Evolutionary conservation across 2,888 invertebrate genomes (phyloP).

Genomic region (Lasioglossum malachurum): DNA sequence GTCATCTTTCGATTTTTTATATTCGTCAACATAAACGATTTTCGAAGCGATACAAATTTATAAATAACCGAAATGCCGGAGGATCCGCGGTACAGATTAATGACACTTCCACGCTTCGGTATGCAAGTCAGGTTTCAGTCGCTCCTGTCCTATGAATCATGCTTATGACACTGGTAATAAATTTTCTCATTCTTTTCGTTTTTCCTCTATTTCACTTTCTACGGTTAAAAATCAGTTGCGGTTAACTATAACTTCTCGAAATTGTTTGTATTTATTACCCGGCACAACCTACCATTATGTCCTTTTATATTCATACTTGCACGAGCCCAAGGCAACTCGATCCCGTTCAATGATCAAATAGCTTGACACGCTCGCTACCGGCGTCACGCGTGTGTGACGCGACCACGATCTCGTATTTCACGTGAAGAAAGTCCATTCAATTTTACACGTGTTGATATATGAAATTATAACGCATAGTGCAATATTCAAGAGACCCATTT

Average conservation of each 20-base stretch:
- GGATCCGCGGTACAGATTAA: not conserved
- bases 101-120: not conserved
- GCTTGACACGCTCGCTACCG: conserved; percentile 1
- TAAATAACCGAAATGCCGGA: not conserved
- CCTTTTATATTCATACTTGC: not conserved
- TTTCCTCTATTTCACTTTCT: not conserved
- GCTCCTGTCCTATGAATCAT: not conserved
- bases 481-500: not conserved
- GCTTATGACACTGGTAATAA: not conserved
- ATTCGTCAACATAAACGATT: no score
- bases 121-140: not conserved
- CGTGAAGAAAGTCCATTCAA: conserved; percentile 5
- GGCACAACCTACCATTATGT: not conserved
- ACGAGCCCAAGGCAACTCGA: not conserved
- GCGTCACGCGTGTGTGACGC: conserved; percentile 6
- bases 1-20: not conserved
- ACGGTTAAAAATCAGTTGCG: not conserved
- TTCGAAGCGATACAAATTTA: not conserved
- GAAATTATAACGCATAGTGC: not conserved
- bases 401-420: conserved; percentile 4
- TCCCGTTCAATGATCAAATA: conserved; percentile 8
- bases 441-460: not conserved
- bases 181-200: not conserved
- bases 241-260: not conserved
- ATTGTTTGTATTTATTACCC: not conserved